Evolutionary conservation across 1,140 invertebrate species (phyloP).

Genomic region (Idris sp.): DNA sequence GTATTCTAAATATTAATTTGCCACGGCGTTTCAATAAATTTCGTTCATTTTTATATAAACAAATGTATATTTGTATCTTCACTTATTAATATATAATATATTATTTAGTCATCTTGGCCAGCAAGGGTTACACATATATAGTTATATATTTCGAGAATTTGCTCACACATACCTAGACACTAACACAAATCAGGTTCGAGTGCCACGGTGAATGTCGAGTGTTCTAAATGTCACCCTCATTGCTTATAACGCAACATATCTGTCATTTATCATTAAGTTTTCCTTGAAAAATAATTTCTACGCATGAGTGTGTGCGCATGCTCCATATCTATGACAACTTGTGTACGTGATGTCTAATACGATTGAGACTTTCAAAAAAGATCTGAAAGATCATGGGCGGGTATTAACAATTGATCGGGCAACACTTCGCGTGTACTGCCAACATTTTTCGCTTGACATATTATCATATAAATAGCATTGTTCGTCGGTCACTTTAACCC

Average conservation of each 20-base stretch:
- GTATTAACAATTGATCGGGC: slow-evolving; percentile 42
- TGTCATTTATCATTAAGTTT: slow-evolving; percentile 61
- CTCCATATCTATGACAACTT: slow-evolving; percentile 46
- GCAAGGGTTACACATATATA: no score
- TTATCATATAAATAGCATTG: slow-evolving; percentile 57
- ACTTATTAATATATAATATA: no score
- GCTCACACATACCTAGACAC: no score
- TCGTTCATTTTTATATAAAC: no score
- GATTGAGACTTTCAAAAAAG: slow-evolving; percentile 61
- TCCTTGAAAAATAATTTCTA: slow-evolving; percentile 61
- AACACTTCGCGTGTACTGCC: slow-evolving; percentile 48
- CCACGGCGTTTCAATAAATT: no score
- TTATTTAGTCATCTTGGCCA: slow-evolving; percentile 51
- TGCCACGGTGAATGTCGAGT: slow-evolving; percentile 65
- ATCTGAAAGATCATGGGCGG: slow-evolving; percentile 53
- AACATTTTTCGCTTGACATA: slow-evolving; percentile 45
- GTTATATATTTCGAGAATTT: no score
- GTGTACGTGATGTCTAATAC: slow-evolving; percentile 55
- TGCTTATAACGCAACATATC: slow-evolving; percentile 60
- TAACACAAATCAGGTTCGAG: no score
- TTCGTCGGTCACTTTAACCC: slow-evolving; percentile 41
- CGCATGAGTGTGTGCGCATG: slow-evolving; percentile 49
- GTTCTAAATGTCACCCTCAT: slow-evolving; percentile 70
- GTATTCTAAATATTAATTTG: slow-evolving; percentile 61
- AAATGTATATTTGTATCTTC: no score